Base-by-base conservation (phyloP, 2,888 invertebrate species). In the Himalopsyche japonica region DNA sequence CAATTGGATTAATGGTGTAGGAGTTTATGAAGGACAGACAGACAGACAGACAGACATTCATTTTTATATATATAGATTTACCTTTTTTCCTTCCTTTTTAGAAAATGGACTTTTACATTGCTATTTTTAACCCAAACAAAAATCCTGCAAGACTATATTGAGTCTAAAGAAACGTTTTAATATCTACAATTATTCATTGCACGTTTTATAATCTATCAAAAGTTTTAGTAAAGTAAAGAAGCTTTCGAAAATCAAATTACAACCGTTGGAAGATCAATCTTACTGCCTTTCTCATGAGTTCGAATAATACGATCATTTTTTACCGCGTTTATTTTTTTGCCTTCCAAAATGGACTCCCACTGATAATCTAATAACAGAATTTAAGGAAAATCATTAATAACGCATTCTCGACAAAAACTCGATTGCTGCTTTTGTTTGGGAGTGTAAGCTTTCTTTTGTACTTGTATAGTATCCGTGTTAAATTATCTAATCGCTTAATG, bases 331-430 rank as follows among this genome's bases (percentile, higher is more conserved):
- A 43, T 76, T 87, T 82, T 84, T 90, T 91, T 86, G 90, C 90
- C 90, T 90, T 90, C 89, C 88, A 85, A 89, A 90, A 90, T 90
- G 90, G 90, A 88, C 90, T 88, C 89, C 90, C 89, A 90, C 89
- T 90, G 91, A 89, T 91, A 91, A 91, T 91, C 91, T 91, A 91
- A 91, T 91, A 91, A 91, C 90, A 89, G 90, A 90, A 91, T 91
- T 91, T 91, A 90, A 91, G 91, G 91, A 91, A 89, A 88, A 89
- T 89, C 90, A 91, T 91, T 90, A 91, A 91, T 91, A 91, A 91
- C 88, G 76, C 85, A 81, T 84, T 80, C 86, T 79, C 57, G 37
- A 84, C 79, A 79, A 83, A 83, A 78, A 70, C 80, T 12, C 80
- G 80, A 57, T 82, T 82, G 78, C 37, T 80, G 43, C 79, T 83